Percentiles rank a stretch among this genome's conserved stretches.
Conservation (phyloP, 1,140 invertebrate genomes). For the Myzus persicae region DNA sequence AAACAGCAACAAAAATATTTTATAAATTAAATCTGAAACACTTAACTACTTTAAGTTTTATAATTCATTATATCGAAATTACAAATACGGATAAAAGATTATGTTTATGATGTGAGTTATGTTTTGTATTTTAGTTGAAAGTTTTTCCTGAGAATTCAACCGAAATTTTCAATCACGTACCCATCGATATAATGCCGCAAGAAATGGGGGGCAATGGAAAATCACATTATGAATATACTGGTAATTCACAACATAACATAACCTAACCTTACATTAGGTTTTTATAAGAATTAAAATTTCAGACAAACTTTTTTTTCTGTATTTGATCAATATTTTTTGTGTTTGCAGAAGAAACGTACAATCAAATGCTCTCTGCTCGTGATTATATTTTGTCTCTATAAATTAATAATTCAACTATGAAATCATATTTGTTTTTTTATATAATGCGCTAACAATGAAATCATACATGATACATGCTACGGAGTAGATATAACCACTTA, state of each 20-base stretch:
- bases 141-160: neutral
- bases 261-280: no score
- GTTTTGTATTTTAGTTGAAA: neutral
- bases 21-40: neutral
- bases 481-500: neutral
- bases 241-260: conserved; percentile 8
- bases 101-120: neutral
- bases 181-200: neutral
- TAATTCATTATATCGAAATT: neutral
- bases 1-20: neutral
- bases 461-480: neutral
- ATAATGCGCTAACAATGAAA: neutral
- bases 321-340: neutral
- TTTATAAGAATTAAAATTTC: neutral
- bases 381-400: neutral
- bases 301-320: neutral
- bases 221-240: neutral
- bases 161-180: conserved; percentile 14
- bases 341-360: conserved; percentile 23
- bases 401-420: neutral
- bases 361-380: neutral
- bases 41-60: neutral
- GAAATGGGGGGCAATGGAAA: conserved; percentile 36
- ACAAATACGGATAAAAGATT: neutral
- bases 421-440: neutral